These are phyloP conservation scores for Meganola albula DNA, from an alignment of 2,888 invertebrate genomes.

Conservation along the genomic window DNA sequence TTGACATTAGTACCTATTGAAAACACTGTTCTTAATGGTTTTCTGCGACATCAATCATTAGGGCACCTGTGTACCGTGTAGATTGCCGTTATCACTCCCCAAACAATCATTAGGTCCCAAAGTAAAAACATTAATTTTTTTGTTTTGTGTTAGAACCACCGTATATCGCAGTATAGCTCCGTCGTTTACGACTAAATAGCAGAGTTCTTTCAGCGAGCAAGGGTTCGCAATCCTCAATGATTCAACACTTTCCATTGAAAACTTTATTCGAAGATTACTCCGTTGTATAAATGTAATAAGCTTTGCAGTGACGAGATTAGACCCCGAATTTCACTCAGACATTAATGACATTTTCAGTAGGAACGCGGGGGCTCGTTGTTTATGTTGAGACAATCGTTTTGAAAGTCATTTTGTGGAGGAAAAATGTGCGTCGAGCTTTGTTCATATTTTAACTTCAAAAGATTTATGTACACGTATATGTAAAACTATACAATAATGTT, in stretches of 20 bases:
- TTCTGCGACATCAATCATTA: too few relatives aligned
- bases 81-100: too few relatives aligned
- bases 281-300: conserved; percentile 77
- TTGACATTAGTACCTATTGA: too few relatives aligned
- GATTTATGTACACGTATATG: background rate
- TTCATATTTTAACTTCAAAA: background rate
- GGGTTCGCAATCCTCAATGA: conserved; percentile 73
- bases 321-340: conserved; percentile 75
- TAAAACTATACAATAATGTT: too few relatives aligned
- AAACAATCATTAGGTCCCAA: too few relatives aligned
- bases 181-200: conserved; percentile 33
- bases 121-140: too few relatives aligned
- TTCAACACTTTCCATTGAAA: conserved; percentile 74
- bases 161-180: conserved; percentile 24
- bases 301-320: conserved; percentile 76
- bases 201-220: conserved; percentile 64
- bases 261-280: conserved; percentile 77
- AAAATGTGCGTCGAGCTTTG: conserved; percentile 35
- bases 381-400: conserved; percentile 68
- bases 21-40: too few relatives aligned
- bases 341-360: conserved; percentile 76
- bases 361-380: conserved; percentile 59
- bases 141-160: too few relatives aligned
- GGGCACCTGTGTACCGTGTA: too few relatives aligned
- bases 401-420: conserved; percentile 71